A percentile compares a stretch with the other conserved stretches of the same genome.
Conservation (phyloP, 2,888 invertebrate species). For the Eristalis pertinax region DNA sequence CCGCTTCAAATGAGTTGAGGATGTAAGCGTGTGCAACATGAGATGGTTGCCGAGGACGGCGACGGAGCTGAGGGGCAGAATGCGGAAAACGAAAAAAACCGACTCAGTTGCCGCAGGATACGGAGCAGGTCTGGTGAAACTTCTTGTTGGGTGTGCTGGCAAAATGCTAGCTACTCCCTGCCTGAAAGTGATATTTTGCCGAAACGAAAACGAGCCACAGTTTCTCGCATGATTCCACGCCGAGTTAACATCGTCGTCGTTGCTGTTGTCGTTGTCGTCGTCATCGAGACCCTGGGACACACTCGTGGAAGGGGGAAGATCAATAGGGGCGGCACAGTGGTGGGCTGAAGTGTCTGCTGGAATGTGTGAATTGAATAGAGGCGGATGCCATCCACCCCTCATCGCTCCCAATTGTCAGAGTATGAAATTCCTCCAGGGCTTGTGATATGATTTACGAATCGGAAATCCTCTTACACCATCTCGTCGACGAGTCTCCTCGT, state of each 20-base stretch:
- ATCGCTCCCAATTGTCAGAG: neutral
- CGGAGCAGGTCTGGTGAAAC: neutral
- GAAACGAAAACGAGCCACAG: slow-evolving; percentile 34
- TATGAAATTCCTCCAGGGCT: slow-evolving; percentile 13
- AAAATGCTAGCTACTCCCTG: slow-evolving; percentile 15
- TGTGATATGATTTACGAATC: slow-evolving; percentile 39
- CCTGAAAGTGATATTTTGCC: slow-evolving; percentile 26
- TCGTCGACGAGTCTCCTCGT: neutral
- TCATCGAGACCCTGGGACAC: neutral
- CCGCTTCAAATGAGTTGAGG: neutral
- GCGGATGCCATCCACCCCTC: neutral
- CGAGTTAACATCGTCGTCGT: slow-evolving; percentile 21
- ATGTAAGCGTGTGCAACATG: neutral
- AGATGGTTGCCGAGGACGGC: neutral
- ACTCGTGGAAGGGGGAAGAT: neutral
- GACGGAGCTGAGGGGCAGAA: neutral
- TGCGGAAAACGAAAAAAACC: neutral
- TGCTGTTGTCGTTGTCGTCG: neutral
- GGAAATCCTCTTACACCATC: slow-evolving; percentile 8
- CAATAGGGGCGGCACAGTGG: slow-evolving; percentile 9
- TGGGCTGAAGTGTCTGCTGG: slow-evolving; percentile 3
- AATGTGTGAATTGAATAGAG: slow-evolving; percentile 46
- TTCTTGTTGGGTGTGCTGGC: neutral
- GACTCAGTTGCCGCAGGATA: neutral
- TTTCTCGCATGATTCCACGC: slow-evolving; percentile 36